phyloP scores from a whole-genome alignment of 2,797 vertebrate species.

The Coregonus ussuriensis region DNA sequence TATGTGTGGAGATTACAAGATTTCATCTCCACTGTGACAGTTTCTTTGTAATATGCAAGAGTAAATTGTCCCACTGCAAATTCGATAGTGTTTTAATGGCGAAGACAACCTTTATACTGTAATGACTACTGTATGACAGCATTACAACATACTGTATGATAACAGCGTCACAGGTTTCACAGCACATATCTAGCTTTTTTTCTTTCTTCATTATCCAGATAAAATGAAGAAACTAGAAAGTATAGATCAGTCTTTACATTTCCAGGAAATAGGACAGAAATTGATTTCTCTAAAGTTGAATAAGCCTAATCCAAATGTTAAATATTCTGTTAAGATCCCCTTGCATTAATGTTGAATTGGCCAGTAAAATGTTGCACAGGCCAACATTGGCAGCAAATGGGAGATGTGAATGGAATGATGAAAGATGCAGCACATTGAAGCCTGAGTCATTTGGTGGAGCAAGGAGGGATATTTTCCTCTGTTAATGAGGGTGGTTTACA shows the following conservation, averaged over 20 bases:
- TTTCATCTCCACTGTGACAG: not conserved
- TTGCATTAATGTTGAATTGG: conserved; percentile 33
- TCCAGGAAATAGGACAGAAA: not conserved
- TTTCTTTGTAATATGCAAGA: not conserved
- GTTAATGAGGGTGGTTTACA: conserved; percentile 33
- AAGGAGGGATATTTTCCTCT: not conserved
- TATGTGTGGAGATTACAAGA: not conserved
- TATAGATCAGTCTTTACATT: not conserved
- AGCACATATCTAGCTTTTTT: not conserved
- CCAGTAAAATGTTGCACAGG: conserved; percentile 21
- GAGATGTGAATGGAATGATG: conserved; percentile 24
- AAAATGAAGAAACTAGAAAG: not conserved
- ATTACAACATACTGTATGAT: not conserved
- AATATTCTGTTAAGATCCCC: conserved; percentile 15
- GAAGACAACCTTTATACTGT: not conserved
- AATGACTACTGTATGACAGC: not conserved
- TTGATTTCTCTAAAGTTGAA: not conserved
- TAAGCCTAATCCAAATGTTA: not conserved
- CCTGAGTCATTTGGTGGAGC: conserved; percentile 15
- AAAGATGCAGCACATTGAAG: conserved; percentile 31
- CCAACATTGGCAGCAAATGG: conserved; percentile 20
- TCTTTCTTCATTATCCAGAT: no score
- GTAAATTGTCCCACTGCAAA: not conserved
- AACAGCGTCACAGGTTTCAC: not conserved
- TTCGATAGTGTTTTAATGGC: not conserved